A percentile compares a stretch with the other conserved stretches of the same genome.
phyloP scores from a whole-genome alignment of 2,113 vertebrate species.

The Apistogramma diplotaenia region DNA sequence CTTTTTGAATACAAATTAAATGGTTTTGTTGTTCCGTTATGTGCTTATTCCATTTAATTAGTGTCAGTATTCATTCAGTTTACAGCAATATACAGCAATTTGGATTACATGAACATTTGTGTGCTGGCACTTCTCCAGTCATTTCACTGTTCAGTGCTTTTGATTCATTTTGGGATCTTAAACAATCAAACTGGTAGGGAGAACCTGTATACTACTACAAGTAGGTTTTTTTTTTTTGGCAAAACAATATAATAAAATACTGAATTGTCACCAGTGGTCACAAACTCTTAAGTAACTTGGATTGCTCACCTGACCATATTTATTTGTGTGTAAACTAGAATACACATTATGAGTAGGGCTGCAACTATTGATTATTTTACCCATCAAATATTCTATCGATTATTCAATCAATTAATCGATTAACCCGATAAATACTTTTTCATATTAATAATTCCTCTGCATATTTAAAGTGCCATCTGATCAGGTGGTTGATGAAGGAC shows the following conservation, averaged over 20 bases:
- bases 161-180: background rate
- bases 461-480: no score
- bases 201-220: background rate
- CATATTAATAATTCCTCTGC: no score
- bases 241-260: no score
- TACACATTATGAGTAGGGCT: no score
- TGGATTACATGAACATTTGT: background rate
- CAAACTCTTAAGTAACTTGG: background rate
- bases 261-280: background rate
- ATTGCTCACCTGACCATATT: background rate
- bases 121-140: background rate
- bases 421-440: no score
- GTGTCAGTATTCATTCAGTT: background rate
- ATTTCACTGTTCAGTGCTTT: background rate
- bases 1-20: constrained; percentile 1
- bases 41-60: background rate
- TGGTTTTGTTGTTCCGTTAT: background rate
- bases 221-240: background rate
- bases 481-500: no score
- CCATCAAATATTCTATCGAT: no score
- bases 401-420: no score
- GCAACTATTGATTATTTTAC: no score
- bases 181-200: background rate
- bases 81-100: background rate
- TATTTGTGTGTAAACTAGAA: no score